Percentiles rank a stretch among this genome's conserved stretches.
Conservation (phyloP, 2,797 vertebrate genomes). For the Rhadinocentrus ornatus region DNA sequence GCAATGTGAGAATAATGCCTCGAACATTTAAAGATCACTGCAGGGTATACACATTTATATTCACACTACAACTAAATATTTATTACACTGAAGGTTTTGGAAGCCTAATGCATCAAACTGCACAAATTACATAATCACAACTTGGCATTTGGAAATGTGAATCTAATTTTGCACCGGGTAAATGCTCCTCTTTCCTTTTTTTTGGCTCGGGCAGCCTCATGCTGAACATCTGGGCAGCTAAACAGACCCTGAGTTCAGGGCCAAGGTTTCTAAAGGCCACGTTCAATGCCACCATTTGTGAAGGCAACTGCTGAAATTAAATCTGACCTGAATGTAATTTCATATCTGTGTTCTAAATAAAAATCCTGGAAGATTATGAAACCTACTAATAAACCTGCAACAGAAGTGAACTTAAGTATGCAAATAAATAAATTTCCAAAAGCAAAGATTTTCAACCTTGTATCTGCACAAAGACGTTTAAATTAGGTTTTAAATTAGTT, state of each 20-base stretch:
- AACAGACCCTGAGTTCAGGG: conserved; percentile 20
- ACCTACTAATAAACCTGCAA: neutral
- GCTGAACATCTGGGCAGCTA: conserved; percentile 33
- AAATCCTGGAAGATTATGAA: too few species aligned
- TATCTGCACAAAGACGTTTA: neutral
- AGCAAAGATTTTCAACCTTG: neutral
- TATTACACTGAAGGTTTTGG: conserved; percentile 48
- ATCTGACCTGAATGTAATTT: neutral
- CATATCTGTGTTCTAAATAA: neutral
- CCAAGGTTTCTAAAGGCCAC: conserved; percentile 29
- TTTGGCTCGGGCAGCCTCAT: conserved; percentile 46
- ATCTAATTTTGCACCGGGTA: conserved; percentile 38
- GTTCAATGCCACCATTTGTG: neutral
- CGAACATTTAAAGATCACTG: conserved; percentile 17
- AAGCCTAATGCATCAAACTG: conserved; percentile 50
- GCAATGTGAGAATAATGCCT: conserved; percentile 6
- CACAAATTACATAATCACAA: conserved; percentile 58
- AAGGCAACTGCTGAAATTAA: neutral
- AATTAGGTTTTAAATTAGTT: too few species aligned
- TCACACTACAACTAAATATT: conserved; percentile 49
- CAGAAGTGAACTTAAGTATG: neutral
- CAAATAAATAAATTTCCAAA: neutral
- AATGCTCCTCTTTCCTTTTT: conserved; percentile 50
- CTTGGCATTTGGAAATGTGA: conserved; percentile 68
- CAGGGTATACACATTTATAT: conserved; percentile 29